phyloP scores from a whole-genome alignment of 1,140 invertebrate genomes.

The Platorchestia sp. region DNA sequence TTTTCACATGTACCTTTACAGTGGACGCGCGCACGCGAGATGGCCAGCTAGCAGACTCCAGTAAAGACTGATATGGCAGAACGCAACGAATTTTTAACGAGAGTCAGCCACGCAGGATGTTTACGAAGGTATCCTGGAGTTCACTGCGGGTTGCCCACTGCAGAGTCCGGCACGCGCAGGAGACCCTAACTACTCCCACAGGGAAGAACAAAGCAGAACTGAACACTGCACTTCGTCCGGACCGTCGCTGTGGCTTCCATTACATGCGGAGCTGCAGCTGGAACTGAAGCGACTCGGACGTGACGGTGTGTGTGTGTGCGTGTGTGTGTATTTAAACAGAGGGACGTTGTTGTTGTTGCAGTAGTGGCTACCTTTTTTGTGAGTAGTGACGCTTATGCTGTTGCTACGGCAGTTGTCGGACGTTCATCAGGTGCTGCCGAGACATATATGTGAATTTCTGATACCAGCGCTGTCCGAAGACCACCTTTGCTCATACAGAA shows the following conservation, averaged over 20 bases:
- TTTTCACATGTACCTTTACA: background rate
- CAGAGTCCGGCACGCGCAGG: background rate
- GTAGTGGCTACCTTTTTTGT: background rate
- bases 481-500: too few relatives aligned
- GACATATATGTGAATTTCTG: background rate
- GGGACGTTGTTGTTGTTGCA: background rate
- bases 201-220: background rate
- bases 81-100: background rate
- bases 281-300: background rate
- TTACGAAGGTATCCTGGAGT: background rate
- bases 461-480: background rate
- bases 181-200: background rate
- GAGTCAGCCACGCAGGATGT: background rate
- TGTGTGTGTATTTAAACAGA: background rate
- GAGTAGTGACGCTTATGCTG: background rate
- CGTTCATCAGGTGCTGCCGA: background rate
- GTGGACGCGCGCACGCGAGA: background rate
- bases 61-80: background rate
- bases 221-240: background rate
- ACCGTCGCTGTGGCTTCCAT: background rate
- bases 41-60: background rate
- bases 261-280: background rate
- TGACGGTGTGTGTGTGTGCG: background rate
- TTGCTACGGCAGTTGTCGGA: background rate
- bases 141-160: slow-evolving; percentile 10